A percentile compares a stretch with the other conserved stretches of the same genome.
phyloP scores from a whole-genome alignment of 2,113 vertebrate species.

The Rhea pennata region DNA sequence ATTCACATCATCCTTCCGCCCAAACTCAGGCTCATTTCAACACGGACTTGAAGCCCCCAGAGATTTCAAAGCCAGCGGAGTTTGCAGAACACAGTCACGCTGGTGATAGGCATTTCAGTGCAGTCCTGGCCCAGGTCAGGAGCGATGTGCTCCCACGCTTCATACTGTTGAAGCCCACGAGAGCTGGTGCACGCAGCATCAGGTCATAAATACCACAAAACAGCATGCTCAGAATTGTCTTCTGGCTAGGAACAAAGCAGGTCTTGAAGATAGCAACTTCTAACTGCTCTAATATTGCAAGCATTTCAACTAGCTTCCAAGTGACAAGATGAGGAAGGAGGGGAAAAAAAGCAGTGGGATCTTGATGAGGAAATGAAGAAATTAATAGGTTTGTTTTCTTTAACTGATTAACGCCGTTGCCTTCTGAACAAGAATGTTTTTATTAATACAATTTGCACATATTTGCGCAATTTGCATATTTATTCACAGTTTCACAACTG shows the following conservation, averaged over 20 bases:
- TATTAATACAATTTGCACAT: not conserved
- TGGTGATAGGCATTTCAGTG: not conserved
- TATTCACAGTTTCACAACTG: not conserved
- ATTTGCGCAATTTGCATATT: not conserved
- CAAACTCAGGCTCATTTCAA: not conserved
- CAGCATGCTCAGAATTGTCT: not conserved
- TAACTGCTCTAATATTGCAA: not conserved
- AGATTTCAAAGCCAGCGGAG: not conserved
- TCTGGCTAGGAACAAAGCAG: not conserved
- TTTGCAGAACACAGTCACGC: not conserved
- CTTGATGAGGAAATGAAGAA: not conserved
- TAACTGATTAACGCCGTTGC: not conserved
- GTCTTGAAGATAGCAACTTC: not conserved
- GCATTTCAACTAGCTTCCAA: not conserved
- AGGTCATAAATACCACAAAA: not conserved
- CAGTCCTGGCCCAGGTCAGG: not conserved
- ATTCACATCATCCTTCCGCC: not conserved
- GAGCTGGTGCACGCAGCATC: fast-evolving
- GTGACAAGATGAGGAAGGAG: not conserved
- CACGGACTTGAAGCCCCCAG: not conserved
- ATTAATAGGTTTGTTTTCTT: not conserved
- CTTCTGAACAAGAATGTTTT: not conserved
- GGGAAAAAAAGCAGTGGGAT: not conserved
- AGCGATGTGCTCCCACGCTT: not conserved
- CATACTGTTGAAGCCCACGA: not conserved